Evolutionary conservation across 2,113 vertebrate species (phyloP).

Genomic region (Setophaga petechia): DNA sequence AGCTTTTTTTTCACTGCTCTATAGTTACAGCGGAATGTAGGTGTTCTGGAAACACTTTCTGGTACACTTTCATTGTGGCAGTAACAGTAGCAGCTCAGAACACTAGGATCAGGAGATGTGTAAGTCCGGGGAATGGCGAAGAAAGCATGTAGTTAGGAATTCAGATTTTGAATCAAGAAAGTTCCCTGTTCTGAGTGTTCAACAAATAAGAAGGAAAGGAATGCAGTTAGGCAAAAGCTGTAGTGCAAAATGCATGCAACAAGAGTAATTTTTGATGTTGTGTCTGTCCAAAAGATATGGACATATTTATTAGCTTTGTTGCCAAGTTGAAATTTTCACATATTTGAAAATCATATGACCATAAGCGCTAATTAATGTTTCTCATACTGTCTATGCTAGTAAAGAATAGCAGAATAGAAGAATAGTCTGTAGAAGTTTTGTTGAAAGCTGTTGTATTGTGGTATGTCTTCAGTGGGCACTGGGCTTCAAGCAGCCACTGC

Average conservation of each 20-base stretch:
- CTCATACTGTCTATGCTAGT: background rate
- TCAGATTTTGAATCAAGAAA: background rate
- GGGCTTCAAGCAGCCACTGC: background rate
- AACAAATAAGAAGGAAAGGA: background rate
- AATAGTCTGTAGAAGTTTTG: background rate
- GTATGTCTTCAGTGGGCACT: background rate
- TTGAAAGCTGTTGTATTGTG: background rate
- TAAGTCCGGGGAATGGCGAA: background rate
- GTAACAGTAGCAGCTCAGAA: background rate
- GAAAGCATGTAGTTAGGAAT: background rate
- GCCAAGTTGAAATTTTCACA: background rate
- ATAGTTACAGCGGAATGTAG: background rate
- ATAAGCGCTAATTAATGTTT: background rate
- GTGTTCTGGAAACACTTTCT: background rate
- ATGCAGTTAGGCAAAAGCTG: background rate
- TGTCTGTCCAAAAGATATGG: background rate
- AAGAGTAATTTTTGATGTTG: background rate
- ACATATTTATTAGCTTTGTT: background rate
- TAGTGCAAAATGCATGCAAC: background rate
- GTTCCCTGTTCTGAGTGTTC: background rate
- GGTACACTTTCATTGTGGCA: background rate
- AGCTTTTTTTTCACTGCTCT: background rate
- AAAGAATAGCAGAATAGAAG: background rate
- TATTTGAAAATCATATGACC: background rate
- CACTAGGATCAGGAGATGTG: background rate